These are phyloP conservation scores for Charanyca ferruginea DNA, from an alignment of 2,888 invertebrate species.

Conservation along the genomic window DNA sequence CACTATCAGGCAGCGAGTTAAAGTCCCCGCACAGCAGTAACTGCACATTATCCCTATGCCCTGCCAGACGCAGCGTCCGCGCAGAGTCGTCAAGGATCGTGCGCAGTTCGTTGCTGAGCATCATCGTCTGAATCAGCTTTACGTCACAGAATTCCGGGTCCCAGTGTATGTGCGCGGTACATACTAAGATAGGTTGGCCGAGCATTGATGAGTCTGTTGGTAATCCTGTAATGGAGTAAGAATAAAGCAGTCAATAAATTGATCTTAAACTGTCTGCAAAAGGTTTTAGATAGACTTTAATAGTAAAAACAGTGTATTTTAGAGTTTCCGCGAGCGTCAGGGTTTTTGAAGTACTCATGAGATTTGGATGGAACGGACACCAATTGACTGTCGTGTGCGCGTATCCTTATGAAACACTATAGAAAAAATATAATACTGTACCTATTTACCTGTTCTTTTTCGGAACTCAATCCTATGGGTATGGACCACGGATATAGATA, in stretches of 20 bases:
- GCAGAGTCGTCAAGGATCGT: constrained; percentile 96
- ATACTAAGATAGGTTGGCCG: constrained; percentile 97
- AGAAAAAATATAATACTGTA: too few relatives aligned
- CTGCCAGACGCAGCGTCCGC: constrained; percentile 94
- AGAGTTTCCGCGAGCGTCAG: too few relatives aligned
- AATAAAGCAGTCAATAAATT: background rate
- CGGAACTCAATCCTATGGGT: too few relatives aligned
- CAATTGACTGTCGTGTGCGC: too few relatives aligned
- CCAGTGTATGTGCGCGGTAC: constrained; percentile 99
- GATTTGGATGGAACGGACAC: too few relatives aligned
- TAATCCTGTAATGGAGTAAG: constrained; percentile 86
- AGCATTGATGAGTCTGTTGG: constrained; percentile 94
- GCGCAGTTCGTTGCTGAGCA: constrained; percentile 98
- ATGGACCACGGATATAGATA: too few relatives aligned
- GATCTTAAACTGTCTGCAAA: background rate
- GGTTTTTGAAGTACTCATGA: too few relatives aligned
- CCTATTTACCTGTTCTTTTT: too few relatives aligned
- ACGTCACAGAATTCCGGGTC: constrained; percentile 99
- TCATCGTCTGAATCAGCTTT: constrained; percentile 99
- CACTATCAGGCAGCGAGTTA: constrained; percentile 99
- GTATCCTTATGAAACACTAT: too few relatives aligned
- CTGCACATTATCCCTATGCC: constrained; percentile 96
- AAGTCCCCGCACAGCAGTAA: constrained; percentile 99
- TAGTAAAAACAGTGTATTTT: too few relatives aligned
- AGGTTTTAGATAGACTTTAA: background rate